Evolutionary conservation across 1,140 invertebrate genomes (phyloP).

Genomic region (Drosophila miranda): DNA sequence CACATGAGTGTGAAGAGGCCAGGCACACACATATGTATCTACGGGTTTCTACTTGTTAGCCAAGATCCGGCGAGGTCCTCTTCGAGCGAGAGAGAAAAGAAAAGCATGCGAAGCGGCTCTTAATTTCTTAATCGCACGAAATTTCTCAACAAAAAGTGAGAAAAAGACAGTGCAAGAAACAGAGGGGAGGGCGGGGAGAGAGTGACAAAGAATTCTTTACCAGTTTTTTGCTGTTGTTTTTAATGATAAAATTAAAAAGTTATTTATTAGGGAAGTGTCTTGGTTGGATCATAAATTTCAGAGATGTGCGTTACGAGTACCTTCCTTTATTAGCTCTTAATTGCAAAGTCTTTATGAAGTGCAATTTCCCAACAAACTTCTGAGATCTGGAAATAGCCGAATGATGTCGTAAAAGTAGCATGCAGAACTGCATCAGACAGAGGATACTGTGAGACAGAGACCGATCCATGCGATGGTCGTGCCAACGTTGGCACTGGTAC

Average conservation of each 20-base stretch:
- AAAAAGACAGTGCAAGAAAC: not conserved
- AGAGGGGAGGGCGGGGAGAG: constrained; percentile 10
- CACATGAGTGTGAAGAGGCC: constrained; percentile 17
- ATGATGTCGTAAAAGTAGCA: constrained; percentile 35
- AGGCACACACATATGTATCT: constrained; percentile 2
- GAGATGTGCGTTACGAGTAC: not conserved
- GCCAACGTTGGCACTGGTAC: too few relatives aligned
- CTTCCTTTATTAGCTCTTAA: constrained; percentile 50
- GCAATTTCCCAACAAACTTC: constrained; percentile 19
- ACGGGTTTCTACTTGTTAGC: constrained; percentile 26
- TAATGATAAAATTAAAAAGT: constrained; percentile 11
- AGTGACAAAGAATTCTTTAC: constrained; percentile 13
- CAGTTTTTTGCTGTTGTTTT: not conserved
- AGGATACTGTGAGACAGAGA: not conserved
- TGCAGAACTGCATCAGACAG: constrained; percentile 46
- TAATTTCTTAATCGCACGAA: constrained; percentile 51
- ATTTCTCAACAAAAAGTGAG: constrained; percentile 30
- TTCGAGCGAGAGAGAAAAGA: constrained; percentile 26
- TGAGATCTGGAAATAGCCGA: constrained; percentile 5
- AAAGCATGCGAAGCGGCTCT: constrained; percentile 49
- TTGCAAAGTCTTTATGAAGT: constrained; percentile 11
- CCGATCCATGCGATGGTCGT: constrained; percentile 32
- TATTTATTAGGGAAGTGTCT: constrained; percentile 15
- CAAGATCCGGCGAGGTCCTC: constrained; percentile 37
- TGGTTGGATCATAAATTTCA: constrained; percentile 25